Conservation (phyloP, 2,797 vertebrate species). For the Fundulus diaphanus region DNA sequence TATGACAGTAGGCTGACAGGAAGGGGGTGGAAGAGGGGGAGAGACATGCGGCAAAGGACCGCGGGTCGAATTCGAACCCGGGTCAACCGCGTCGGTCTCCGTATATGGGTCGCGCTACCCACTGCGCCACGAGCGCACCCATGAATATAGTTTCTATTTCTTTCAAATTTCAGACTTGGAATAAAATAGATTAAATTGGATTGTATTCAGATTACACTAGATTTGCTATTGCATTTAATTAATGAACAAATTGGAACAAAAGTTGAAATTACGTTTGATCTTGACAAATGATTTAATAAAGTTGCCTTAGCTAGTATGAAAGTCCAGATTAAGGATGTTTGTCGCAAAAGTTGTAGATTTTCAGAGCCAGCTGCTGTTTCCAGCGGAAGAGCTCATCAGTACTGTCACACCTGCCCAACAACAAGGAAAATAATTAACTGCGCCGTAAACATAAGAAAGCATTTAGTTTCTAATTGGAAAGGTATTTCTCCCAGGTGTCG, state of each 20-base stretch:
- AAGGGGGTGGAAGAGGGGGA: no score
- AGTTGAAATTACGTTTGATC: background rate
- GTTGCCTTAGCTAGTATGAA: background rate
- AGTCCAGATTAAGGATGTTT: background rate
- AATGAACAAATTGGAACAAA: background rate
- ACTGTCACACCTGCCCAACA: background rate
- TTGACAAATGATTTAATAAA: no score
- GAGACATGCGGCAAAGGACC: no score
- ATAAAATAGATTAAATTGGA: background rate
- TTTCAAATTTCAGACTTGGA: background rate
- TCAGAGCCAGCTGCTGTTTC: background rate
- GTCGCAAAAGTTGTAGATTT: background rate
- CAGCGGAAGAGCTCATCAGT: background rate
- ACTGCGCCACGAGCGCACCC: no score
- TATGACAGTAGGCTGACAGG: no score
- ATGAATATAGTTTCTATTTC: no score
- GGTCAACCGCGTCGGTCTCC: no score
- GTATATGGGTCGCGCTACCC: no score
- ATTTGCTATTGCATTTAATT: background rate
- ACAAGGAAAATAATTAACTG: background rate
- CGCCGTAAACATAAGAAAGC: background rate
- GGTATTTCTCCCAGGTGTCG: background rate
- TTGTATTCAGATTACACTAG: background rate
- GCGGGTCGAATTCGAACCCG: no score
- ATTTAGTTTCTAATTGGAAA: conserved; percentile 6